A percentile compares a stretch with the other conserved stretches of the same genome.
Evolutionary conservation across 2,888 invertebrate genomes (phyloP).

Genomic region (Gastrophysa polygoni): DNA sequence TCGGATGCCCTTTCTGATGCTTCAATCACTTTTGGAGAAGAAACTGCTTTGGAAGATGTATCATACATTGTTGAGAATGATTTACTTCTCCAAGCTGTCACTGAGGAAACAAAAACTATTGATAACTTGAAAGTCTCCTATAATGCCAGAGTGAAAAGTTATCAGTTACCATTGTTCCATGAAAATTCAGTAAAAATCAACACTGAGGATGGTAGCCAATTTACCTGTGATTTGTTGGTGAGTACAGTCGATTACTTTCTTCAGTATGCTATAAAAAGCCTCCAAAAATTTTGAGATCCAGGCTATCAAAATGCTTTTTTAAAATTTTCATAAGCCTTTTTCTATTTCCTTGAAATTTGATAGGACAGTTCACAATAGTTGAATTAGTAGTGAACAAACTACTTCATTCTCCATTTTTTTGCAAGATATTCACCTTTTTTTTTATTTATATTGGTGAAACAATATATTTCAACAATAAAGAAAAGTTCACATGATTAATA

Average conservation of each 20-base stretch:
- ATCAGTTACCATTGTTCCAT: slow-evolving; percentile 61
- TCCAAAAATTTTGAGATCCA: too few species aligned
- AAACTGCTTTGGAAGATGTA: slow-evolving; percentile 73
- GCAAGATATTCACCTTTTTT: too few species aligned
- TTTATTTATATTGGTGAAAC: too few species aligned
- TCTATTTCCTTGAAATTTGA: too few species aligned
- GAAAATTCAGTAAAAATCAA: slow-evolving; percentile 59
- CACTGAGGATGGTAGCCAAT: slow-evolving; percentile 69
- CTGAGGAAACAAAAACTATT: slow-evolving; percentile 62
- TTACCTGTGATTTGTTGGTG: slow-evolving; percentile 73
- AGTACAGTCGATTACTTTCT: too few species aligned
- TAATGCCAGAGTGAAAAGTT: slow-evolving; percentile 71
- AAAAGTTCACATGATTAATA: too few species aligned
- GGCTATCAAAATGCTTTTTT: neutral
- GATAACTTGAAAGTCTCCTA: slow-evolving; percentile 71
- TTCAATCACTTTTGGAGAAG: slow-evolving; percentile 82
- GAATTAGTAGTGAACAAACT: too few species aligned
- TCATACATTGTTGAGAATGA: slow-evolving; percentile 96
- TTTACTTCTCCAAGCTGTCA: slow-evolving; percentile 77
- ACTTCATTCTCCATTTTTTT: too few species aligned
- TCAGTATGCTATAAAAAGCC: too few species aligned
- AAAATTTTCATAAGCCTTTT: too few species aligned
- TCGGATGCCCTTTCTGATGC: slow-evolving; percentile 95
- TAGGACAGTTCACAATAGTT: too few species aligned
- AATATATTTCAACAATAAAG: too few species aligned